Conservation (phyloP, 2,113 vertebrate species). For the Pachycephala philippinensis region DNA sequence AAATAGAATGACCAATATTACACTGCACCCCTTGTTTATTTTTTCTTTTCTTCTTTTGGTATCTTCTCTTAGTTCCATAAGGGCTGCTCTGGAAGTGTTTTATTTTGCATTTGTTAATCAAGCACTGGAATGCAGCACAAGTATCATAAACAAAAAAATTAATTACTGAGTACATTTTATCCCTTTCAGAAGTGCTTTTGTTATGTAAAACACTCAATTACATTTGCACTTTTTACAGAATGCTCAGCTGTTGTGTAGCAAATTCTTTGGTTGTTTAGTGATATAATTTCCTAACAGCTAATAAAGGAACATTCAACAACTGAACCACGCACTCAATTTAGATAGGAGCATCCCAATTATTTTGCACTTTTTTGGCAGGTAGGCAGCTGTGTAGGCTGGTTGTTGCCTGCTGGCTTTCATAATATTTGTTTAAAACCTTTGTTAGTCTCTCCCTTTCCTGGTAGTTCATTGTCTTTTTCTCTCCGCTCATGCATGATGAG, state of each 20-base stretch:
- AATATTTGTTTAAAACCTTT: neutral
- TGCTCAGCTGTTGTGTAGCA: neutral
- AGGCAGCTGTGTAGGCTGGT: neutral
- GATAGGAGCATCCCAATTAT: constrained; percentile 2
- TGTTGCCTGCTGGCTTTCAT: neutral
- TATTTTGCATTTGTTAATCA: constrained; percentile 21
- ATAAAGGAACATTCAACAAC: constrained; percentile 1
- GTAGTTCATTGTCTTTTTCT: neutral
- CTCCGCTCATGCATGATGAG: neutral
- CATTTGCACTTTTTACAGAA: constrained; percentile 30
- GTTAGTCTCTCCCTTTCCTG: neutral
- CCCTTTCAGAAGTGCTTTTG: constrained; percentile 23
- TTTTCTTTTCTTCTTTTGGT: neutral
- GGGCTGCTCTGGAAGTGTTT: neutral
- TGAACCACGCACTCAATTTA: neutral
- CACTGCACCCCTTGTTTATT: neutral
- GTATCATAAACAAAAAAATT: constrained; percentile 48
- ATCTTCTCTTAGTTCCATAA: neutral
- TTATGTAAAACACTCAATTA: constrained; percentile 50
- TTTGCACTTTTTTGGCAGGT: constrained; percentile 15
- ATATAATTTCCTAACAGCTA: constrained; percentile 20
- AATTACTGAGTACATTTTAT: constrained; percentile 33
- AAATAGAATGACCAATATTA: neutral
- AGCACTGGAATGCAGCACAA: neutral
- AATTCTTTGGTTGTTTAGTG: constrained; percentile 13